A percentile compares a stretch with the other conserved stretches of the same genome.
These are phyloP conservation scores for Hedya salicella DNA, from an alignment of 2,888 invertebrate species.

Conservation along the genomic window DNA sequence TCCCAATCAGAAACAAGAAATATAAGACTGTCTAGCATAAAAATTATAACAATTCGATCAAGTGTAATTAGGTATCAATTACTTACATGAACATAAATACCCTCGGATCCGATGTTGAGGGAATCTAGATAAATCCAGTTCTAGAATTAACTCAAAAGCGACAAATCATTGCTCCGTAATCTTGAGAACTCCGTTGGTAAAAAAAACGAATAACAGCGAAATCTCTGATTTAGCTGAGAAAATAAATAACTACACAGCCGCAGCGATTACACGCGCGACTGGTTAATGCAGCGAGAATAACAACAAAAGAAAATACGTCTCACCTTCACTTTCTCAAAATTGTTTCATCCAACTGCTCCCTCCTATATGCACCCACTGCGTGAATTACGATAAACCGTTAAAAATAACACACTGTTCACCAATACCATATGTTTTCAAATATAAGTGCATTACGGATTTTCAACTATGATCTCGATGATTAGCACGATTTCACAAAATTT, in stretches of 20 bases:
- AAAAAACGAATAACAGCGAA: constrained; percentile 48
- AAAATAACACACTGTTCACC: constrained; percentile 44
- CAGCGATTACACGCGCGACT: constrained; percentile 48
- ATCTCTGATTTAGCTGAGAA: constrained; percentile 39
- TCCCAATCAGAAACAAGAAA: neutral
- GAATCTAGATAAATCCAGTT: constrained; percentile 14
- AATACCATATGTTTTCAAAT: constrained; percentile 61
- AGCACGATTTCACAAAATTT: constrained; percentile 79
- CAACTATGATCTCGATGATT: constrained; percentile 68
- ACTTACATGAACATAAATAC: constrained; percentile 25
- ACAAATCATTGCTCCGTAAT: constrained; percentile 21
- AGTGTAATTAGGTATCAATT: neutral
- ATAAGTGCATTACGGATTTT: constrained; percentile 64
- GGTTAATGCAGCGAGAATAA: constrained; percentile 47
- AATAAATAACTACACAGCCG: constrained; percentile 44
- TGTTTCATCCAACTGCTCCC: constrained; percentile 67
- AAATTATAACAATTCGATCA: too few relatives aligned
- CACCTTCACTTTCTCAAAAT: constrained; percentile 70
- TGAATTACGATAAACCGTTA: constrained; percentile 24
- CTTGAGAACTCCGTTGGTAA: constrained; percentile 15
- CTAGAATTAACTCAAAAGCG: constrained; percentile 6
- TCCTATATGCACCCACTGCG: constrained; percentile 11
- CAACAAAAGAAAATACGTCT: constrained; percentile 65
- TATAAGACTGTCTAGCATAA: neutral
- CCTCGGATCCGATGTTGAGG: constrained; percentile 6